These are phyloP conservation scores for Minunthozetes semirufus DNA, from an alignment of 2,888 invertebrate genomes.

Conservation along the genomic window DNA sequence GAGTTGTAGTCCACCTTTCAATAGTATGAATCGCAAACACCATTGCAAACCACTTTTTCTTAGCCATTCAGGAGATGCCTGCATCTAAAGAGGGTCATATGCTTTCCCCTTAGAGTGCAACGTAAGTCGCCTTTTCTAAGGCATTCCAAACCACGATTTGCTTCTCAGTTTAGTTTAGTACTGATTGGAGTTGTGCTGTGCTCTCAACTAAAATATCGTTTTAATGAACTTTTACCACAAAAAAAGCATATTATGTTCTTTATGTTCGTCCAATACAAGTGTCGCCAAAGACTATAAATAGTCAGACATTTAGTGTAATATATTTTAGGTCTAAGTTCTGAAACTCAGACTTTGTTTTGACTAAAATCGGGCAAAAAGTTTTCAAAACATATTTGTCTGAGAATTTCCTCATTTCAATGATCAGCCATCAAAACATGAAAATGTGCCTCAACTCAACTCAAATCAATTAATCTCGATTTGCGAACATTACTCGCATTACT, in stretches of 20 bases:
- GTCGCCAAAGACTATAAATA: no score
- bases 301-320: no score
- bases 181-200: background rate
- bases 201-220: background rate
- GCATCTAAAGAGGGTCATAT: slow-evolving; percentile 11
- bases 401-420: no score
- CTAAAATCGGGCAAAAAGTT: no score
- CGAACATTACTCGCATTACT: background rate
- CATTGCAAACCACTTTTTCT: slow-evolving; percentile 29
- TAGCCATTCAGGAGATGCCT: slow-evolving; percentile 12
- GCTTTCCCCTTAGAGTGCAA: slow-evolving; percentile 20
- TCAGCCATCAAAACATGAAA: no score
- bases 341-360: no score
- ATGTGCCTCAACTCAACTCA: background rate
- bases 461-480: background rate
- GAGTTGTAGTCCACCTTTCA: slow-evolving; percentile 16
- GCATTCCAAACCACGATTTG: slow-evolving; percentile 19
- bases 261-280: no score
- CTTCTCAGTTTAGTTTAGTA: background rate
- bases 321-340: no score
- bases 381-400: no score
- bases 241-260: background rate
- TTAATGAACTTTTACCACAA: background rate
- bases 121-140: slow-evolving; percentile 2
- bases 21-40: background rate